Base-by-base conservation (phyloP, 2,797 vertebrate genomes). In the Hybognathus amarus region DNA sequence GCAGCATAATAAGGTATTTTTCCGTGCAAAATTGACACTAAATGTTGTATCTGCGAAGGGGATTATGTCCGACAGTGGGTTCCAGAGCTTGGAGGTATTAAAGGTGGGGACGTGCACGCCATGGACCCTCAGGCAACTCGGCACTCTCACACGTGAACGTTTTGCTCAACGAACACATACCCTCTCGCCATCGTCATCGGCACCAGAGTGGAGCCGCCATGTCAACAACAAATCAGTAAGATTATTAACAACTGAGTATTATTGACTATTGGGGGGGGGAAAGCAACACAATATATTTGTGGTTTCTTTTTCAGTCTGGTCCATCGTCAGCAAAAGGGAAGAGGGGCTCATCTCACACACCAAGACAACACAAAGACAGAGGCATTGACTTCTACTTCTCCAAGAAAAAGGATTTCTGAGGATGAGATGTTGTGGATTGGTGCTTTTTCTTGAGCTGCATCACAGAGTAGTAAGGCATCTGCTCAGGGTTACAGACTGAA, bases 381-480 rank as follows among this genome's bases (percentile, higher is more conserved):
- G 96, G 95, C 67, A 92, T 95, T 2, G 96, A 96, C 84, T 96
- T 96, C 88, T 97, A 96, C 88, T 96, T 96, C 81, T 95, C 95
- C 78, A 90, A 13, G 77, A 94, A n/a, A n/a, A n/a, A 95, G 86
- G 90, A 93, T 52, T 36, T 88, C 5, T 91, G 82, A 91, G n/a
- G 66, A 84, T 47, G 83, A 67, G 30, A 36, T 83, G n/a, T 11
- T 5, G 7, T 36, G 33, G n/a, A 36, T 76, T n/a, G 8, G 42
- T 9, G 33, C n/a, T n/a, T n/a, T 47, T 24, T 47, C 4, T 66
- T 24, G 24, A 67, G n/a, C n/a, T 70, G 20, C 22, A 6, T 27
- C 24, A 59, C 42, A 64, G 61, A 64, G 45, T 17, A 12, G 1
- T 8, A 1, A 18, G 36, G 50, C 17, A 61, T 70, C 74, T 24